Conservation (phyloP, 2,113 vertebrate genomes). For the Engystomops pustulosus region DNA sequence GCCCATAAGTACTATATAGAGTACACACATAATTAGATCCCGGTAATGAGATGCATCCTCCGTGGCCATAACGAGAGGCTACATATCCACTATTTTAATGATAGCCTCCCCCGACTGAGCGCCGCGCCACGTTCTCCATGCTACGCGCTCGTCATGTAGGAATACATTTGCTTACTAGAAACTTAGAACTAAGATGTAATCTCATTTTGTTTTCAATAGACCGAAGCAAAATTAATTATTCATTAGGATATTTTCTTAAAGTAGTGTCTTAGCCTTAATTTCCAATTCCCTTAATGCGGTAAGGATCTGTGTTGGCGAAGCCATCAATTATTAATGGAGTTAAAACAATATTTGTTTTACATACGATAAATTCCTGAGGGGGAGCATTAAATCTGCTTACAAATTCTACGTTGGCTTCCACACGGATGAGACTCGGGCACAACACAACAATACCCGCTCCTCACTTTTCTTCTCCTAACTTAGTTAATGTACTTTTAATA, state of each 20-base stretch:
- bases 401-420: conserved; percentile 57
- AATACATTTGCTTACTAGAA: conserved; percentile 45
- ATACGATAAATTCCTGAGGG: conserved; percentile 67
- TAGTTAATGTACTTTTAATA: conserved; percentile 32
- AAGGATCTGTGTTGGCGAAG: conserved; percentile 71
- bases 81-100: background rate
- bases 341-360: conserved; percentile 79
- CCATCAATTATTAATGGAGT: conserved; percentile 76
- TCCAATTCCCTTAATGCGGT: conserved; percentile 74
- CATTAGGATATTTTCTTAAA: conserved; percentile 71
- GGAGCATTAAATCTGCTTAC: conserved; percentile 62
- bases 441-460: background rate
- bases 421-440: conserved; percentile 14
- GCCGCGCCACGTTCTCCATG: background rate
- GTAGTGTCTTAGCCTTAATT: conserved; percentile 73
- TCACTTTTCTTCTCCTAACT: background rate
- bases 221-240: conserved; percentile 69
- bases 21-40: background rate
- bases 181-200: conserved; percentile 57
- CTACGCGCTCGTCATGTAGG: conserved; percentile 39
- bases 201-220: conserved; percentile 60
- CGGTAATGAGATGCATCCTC: background rate
- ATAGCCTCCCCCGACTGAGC: background rate
- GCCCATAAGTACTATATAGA: background rate
- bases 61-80: background rate